Evolutionary conservation across 37 sponge, comb jelly and placozoan species (phyloP).

Genomic region (Dysidea cf. avara): DNA sequence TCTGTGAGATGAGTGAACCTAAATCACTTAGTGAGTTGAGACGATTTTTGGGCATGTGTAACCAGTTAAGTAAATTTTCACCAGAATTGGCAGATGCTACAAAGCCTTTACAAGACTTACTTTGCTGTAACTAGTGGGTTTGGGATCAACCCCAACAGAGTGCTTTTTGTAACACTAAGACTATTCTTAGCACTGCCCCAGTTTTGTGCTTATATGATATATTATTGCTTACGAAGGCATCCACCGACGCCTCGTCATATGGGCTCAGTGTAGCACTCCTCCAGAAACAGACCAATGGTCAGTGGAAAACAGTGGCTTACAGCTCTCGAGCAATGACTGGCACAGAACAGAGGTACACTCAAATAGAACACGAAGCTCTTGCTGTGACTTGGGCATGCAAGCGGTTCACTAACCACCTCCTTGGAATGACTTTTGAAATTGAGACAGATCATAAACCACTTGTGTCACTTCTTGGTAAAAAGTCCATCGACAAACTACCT

Average conservation of each 20-base stretch:
- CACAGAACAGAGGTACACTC: too few relatives aligned
- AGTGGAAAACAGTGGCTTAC: constrained; percentile 30
- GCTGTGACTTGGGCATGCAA: constrained; percentile 44
- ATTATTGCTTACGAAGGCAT: not conserved
- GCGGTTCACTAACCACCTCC: constrained; percentile 5
- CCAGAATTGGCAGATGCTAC: constrained; percentile 14
- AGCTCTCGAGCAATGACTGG: constrained; percentile 32
- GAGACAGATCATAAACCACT: constrained; percentile 43
- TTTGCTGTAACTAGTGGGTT: too few relatives aligned
- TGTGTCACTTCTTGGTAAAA: constrained; percentile 9
- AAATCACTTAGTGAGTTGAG: constrained; percentile 2
- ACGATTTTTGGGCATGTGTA: constrained; percentile 31
- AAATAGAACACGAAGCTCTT: too few relatives aligned
- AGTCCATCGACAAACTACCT: constrained; percentile 6
- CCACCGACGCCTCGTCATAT: constrained; percentile 43
- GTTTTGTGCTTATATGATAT: constrained; percentile 14
- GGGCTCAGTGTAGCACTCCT: constrained; percentile 36
- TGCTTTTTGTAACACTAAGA: constrained; percentile 16
- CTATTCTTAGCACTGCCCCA: not conserved
- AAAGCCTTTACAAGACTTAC: too few relatives aligned
- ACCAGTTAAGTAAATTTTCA: constrained; percentile 32
- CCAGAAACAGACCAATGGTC: too few relatives aligned
- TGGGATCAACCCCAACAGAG: constrained; percentile 9
- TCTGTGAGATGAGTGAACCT: not conserved
- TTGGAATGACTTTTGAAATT: constrained; percentile 12